Evolutionary conservation across 2,113 vertebrate genomes (phyloP), one percentile per base, ranked within the genome.

Genomic region (Peromyscus californicus): DNA sequence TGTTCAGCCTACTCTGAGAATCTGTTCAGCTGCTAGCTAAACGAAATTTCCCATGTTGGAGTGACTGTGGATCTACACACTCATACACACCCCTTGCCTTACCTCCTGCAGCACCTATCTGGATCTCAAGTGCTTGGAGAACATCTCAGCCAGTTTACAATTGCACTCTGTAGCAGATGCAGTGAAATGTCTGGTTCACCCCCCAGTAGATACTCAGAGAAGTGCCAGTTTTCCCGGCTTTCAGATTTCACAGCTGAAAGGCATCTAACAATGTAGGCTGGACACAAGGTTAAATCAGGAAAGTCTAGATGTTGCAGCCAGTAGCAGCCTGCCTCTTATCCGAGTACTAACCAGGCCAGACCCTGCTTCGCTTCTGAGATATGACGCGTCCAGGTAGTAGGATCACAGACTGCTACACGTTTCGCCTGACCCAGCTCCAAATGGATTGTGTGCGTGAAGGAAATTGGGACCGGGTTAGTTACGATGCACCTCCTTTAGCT

Each of bases 291-390:
- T 65, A 45, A 70, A 65, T 69, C 36, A 42, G 79, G 9, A 76
- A 24, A 57, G 78, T 63, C 57, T 65, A 92, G 88, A 57, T 39
- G 21, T 70, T 65, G 54, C 33, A 75, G 59, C 24, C 78, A 63
- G 42, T 65, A 42, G 51, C 70, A 65, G 90, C 85, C 45, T 16
- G 88, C 84, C 45, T 65, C 83, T 15, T 61, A 61, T 97, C 87
- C 72, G 48, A 78, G 45, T 17, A 74, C 24, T 89, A 74, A 59
- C 26, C 69, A 75, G 69, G n/a, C 26, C 48, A 26, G n/a, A 85
- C 54, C n/a, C 5, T 59, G 87, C n/a, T 59, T 42, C 29, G 16
- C 70, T 89, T 42, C 65, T 39, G 36, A 89, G 24, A 75, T 75
- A 51, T 74, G 69, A 29, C n/a, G 51, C 15, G 26, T 61, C 54